Base-by-base conservation (phyloP, 2,888 invertebrate genomes). In the Mythimna pallens region DNA sequence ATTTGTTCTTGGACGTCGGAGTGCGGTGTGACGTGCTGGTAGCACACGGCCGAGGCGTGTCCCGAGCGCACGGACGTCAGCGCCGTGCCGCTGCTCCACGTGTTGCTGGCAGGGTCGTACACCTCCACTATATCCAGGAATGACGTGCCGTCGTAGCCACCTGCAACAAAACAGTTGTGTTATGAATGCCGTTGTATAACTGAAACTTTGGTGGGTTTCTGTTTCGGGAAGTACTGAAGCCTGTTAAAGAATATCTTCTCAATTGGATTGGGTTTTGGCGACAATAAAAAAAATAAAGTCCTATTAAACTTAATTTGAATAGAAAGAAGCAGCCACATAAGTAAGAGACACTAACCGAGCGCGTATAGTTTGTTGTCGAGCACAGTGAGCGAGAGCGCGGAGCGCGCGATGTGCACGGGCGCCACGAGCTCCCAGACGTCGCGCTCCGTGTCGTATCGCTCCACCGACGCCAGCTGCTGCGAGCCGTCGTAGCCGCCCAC, bases 401-500 rank as follows among this genome's bases (percentile, higher is more conserved):
- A 99, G 71, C 99, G 97, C 0, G 99, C 98, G 68, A 98, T 97
- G 87, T 97, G 97, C 92, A 99, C 98, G 65, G 98, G 97, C 54
- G 98, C 97, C 6, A 98, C 97, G 85, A 96, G 96, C 88, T 98
- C 98, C 99, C 99, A 99, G 2, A 95, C 91, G 91, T 98, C 97
- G 64, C 97, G 97, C 93, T 98, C 98, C 0, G 98, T 98, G 93
- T 99, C 98, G 93, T 98, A 99, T 17, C 96, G 97, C 95, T 99
- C 99, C 20, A 99, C 99, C 0, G 98, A 97, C 72, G 97, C 97
- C 66, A 99, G 96, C 92, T 99, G 99, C 74, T 97, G 97, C 63
- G 97, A 96, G 17, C 99, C 99, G 94, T 99, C 98, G 93, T 98
- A 99, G n/a, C 99, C 99, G 66, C 99, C 99, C 74, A 99, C 98